Percentiles rank a stretch among this genome's conserved stretches.
These are phyloP conservation scores for Oreonectes daqikongensis DNA, from an alignment of 2,797 vertebrate species.

Conservation along the genomic window DNA sequence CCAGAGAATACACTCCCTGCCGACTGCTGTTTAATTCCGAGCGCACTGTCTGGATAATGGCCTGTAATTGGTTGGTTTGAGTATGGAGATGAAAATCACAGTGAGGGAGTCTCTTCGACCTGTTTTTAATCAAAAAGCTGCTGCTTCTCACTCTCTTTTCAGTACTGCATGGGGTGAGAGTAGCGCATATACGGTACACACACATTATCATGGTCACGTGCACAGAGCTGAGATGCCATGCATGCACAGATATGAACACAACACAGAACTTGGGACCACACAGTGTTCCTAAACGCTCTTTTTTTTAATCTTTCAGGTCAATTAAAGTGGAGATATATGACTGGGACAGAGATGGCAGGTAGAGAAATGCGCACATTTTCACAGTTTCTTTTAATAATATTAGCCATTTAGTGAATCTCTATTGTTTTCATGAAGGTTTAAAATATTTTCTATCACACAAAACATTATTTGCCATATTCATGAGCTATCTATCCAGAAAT, in stretches of 20 bases:
- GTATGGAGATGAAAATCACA: constrained; percentile 31
- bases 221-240: constrained; percentile 70
- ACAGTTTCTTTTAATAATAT: too few species aligned
- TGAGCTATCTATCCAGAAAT: too few species aligned
- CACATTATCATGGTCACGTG: constrained; percentile 60
- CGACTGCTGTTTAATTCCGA: constrained; percentile 43
- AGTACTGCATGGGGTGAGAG: not conserved
- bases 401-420: not conserved
- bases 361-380: constrained; percentile 12
- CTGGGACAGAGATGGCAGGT: constrained; percentile 63
- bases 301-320: constrained; percentile 39
- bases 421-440: not conserved
- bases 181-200: not conserved
- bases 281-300: not conserved
- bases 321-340: constrained; percentile 59
- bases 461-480: not conserved
- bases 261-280: not conserved
- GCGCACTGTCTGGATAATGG: constrained; percentile 42
- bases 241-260: constrained; percentile 7
- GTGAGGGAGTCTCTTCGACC: constrained; percentile 20
- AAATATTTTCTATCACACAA: not conserved
- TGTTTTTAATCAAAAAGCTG: constrained; percentile 41
- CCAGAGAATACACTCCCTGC: not conserved
- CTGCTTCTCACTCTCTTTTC: not conserved
- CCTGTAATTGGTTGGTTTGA: constrained; percentile 51